phyloP scores from a whole-genome alignment of 2,888 invertebrate species.

The Scaptomyza cyrtandrae region DNA sequence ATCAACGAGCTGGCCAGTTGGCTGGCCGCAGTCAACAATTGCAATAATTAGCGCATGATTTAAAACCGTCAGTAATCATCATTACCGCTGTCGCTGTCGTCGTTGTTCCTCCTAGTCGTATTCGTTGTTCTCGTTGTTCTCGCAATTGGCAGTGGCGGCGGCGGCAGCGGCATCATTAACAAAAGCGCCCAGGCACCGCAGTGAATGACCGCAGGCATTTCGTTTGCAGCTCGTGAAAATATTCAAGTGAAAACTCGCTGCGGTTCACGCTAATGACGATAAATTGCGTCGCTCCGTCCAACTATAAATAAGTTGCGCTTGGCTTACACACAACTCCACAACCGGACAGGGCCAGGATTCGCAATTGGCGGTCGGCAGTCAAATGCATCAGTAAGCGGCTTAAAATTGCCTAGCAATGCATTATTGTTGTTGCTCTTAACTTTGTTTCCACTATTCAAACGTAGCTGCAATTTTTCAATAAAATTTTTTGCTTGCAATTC shows the following conservation, averaged over 20 bases:
- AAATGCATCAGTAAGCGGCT: conserved; percentile 47
- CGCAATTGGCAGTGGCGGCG: conserved; percentile 3
- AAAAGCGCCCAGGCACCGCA: conserved; percentile 46
- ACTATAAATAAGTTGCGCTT: conserved; percentile 76
- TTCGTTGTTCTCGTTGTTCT: conserved; percentile 33
- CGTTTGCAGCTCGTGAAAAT: conserved; percentile 75
- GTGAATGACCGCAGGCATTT: conserved; percentile 70
- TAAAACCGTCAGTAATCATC: conserved; percentile 80
- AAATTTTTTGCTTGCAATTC: neutral
- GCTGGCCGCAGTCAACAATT: conserved; percentile 66
- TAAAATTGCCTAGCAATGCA: conserved; percentile 50
- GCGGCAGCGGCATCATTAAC: conserved; percentile 55
- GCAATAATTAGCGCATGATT: conserved; percentile 80
- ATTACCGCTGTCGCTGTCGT: conserved; percentile 75
- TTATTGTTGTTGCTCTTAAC: conserved; percentile 20
- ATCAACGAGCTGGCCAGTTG: conserved; percentile 50
- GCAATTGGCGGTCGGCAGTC: conserved; percentile 12
- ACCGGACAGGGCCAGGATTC: neutral
- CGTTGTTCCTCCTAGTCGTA: conserved; percentile 45
- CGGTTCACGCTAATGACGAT: conserved; percentile 74
- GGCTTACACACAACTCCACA: conserved; percentile 37
- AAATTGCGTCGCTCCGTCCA: conserved; percentile 66
- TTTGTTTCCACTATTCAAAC: conserved; percentile 6
- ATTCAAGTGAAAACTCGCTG: conserved; percentile 76
- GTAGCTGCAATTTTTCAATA: neutral